These are phyloP conservation scores for Rhinophrynus dorsalis DNA, from an alignment of 2,797 vertebrate genomes.

Conservation along the genomic window DNA sequence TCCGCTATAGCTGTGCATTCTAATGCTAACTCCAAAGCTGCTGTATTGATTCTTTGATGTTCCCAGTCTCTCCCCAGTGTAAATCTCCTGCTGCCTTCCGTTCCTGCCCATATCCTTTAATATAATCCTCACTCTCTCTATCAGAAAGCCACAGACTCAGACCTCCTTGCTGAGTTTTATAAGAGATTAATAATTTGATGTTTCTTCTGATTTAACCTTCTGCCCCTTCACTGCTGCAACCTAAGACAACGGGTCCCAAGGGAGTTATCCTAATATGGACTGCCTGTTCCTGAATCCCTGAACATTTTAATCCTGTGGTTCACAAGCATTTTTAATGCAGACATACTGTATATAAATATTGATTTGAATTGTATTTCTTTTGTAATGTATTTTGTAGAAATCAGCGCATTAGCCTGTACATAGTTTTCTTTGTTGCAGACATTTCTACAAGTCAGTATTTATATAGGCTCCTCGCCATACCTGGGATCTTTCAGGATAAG, in stretches of 20 bases:
- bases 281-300: background rate
- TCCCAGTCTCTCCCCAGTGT: conserved; percentile 6
- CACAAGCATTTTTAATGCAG: too few relatives aligned
- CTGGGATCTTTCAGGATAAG: too few relatives aligned
- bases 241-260: background rate
- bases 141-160: conserved; percentile 28
- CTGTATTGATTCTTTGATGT: conserved; percentile 31
- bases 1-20: background rate
- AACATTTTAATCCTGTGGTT: too few relatives aligned
- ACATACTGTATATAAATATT: too few relatives aligned
- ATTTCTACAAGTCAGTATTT: too few relatives aligned
- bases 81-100: conserved; percentile 10
- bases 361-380: too few relatives aligned
- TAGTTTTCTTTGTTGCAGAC: too few relatives aligned
- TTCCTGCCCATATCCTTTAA: conserved; percentile 11
- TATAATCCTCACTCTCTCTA: conserved; percentile 35
- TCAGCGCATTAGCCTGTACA: too few relatives aligned
- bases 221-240: conserved; percentile 14
- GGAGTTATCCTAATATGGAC: conserved; percentile 5
- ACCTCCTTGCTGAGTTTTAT: conserved; percentile 11
- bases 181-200: conserved; percentile 32
- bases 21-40: background rate
- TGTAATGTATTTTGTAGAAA: too few relatives aligned
- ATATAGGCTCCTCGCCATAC: too few relatives aligned
- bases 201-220: conserved; percentile 34